Evolutionary conservation across 2,888 invertebrate species (phyloP).

Genomic region (Nymphalis c-album): DNA sequence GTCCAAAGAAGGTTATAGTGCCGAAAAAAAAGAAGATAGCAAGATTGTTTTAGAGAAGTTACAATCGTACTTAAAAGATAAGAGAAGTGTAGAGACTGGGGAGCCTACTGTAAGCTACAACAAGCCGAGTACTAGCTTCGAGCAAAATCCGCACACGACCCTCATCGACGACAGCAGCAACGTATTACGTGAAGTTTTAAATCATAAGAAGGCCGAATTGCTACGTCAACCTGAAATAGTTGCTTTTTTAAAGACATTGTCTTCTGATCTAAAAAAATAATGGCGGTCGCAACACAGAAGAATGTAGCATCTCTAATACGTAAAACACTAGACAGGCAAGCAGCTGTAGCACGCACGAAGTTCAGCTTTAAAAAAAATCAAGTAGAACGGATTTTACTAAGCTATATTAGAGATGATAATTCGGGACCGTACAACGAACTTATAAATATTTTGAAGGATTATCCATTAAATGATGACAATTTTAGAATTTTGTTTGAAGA

Average conservation of each 20-base stretch:
- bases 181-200: constrained; percentile 71
- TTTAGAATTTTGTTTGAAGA: constrained; percentile 68
- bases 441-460: constrained; percentile 70
- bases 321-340: constrained; percentile 68
- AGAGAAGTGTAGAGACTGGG: constrained; percentile 61
- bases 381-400: constrained; percentile 69
- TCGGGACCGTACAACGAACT: constrained; percentile 71
- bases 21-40: constrained; percentile 76
- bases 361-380: constrained; percentile 70
- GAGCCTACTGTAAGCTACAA: constrained; percentile 58
- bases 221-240: constrained; percentile 74
- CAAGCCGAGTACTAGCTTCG: constrained; percentile 71
- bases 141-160: constrained; percentile 51
- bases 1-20: constrained; percentile 78
- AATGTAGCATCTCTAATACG: constrained; percentile 72
- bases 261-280: constrained; percentile 72
- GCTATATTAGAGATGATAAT: constrained; percentile 62
- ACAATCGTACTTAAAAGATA: constrained; percentile 76
- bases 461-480: constrained; percentile 68
- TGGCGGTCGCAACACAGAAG: constrained; percentile 69
- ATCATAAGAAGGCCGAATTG: constrained; percentile 73
- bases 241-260: constrained; percentile 66
- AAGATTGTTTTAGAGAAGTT: constrained; percentile 76
- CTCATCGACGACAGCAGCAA: constrained; percentile 66
- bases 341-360: constrained; percentile 63